These are phyloP conservation scores for Saimiri boliviensis DNA, from an alignment of 2,113 vertebrate genomes.

Conservation along the genomic window DNA sequence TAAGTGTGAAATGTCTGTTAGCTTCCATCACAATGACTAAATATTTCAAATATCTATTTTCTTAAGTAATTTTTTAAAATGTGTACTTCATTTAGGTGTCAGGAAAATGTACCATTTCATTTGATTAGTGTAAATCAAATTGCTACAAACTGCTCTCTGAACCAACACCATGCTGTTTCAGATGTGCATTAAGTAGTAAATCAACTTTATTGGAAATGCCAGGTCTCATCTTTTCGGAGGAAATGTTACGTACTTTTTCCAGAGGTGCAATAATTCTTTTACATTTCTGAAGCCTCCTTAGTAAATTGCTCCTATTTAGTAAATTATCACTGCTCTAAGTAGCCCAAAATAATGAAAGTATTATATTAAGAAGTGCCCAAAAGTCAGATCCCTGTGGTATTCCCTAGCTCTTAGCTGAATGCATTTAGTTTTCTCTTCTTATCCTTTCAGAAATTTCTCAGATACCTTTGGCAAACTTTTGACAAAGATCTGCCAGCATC, in stretches of 20 bases:
- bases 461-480: conserved; percentile 18
- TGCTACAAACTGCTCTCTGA: conserved; percentile 38
- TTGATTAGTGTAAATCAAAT: conserved; percentile 76
- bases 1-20: conserved; percentile 32
- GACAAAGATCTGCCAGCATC: conserved; percentile 29
- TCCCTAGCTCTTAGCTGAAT: conserved; percentile 21
- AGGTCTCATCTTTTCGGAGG: conserved; percentile 59
- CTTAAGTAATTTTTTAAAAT: conserved; percentile 71
- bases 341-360: conserved; percentile 52
- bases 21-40: conserved; percentile 21
- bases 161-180: conserved; percentile 45
- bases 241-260: conserved; percentile 40
- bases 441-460: conserved; percentile 33
- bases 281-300: conserved; percentile 60
- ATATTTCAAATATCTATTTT: conserved; percentile 54
- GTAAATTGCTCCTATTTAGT: conserved; percentile 70
- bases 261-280: conserved; percentile 61
- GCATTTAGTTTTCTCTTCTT: not conserved
- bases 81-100: conserved; percentile 45
- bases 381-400: not conserved
- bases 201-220: conserved; percentile 69
- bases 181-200: conserved; percentile 72
- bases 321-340: conserved; percentile 68
- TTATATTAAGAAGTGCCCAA: conserved; percentile 57
- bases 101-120: conserved; percentile 10